phyloP scores from a whole-genome alignment of 2,888 invertebrate genomes.

The Pseudolycoriella hygida region DNA sequence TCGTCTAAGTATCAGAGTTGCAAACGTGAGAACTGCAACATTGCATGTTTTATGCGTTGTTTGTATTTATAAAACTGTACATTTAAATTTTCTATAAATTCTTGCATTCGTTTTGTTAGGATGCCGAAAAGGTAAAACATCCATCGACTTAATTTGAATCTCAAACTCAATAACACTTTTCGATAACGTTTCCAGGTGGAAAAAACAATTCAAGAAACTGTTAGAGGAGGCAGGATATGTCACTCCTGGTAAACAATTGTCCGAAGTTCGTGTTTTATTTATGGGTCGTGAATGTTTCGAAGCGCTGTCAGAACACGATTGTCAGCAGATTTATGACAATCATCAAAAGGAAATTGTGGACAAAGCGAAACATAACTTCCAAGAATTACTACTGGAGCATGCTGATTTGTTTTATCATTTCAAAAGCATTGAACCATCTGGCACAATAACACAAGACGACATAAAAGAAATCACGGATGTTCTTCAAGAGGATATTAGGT shows the following conservation, averaged over 20 bases:
- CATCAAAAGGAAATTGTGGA: constrained; percentile 83
- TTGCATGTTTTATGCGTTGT: too few species aligned
- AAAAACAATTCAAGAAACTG: constrained; percentile 83
- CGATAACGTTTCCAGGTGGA: constrained; percentile 46
- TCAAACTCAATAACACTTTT: too few species aligned
- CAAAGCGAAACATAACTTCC: constrained; percentile 77
- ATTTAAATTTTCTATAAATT: constrained; percentile 4
- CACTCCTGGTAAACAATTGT: constrained; percentile 83
- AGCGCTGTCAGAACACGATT: constrained; percentile 74
- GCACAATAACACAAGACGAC: constrained; percentile 85
- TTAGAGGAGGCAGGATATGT: constrained; percentile 89
- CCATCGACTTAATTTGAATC: too few species aligned
- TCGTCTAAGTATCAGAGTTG: too few species aligned
- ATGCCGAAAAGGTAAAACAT: constrained; percentile 39
- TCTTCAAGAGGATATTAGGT: constrained; percentile 82
- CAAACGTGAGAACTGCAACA: too few species aligned
- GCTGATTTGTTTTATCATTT: constrained; percentile 87
- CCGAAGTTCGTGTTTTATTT: constrained; percentile 77
- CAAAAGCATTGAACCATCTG: constrained; percentile 74
- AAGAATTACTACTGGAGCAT: constrained; percentile 81
- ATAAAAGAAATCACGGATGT: constrained; percentile 85
- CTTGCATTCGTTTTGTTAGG: constrained; percentile 19
- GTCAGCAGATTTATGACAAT: constrained; percentile 81
- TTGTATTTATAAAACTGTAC: too few species aligned
- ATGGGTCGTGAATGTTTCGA: constrained; percentile 92